phyloP scores from a whole-genome alignment of 2,797 vertebrate genomes.

The Liparis tanakae region DNA sequence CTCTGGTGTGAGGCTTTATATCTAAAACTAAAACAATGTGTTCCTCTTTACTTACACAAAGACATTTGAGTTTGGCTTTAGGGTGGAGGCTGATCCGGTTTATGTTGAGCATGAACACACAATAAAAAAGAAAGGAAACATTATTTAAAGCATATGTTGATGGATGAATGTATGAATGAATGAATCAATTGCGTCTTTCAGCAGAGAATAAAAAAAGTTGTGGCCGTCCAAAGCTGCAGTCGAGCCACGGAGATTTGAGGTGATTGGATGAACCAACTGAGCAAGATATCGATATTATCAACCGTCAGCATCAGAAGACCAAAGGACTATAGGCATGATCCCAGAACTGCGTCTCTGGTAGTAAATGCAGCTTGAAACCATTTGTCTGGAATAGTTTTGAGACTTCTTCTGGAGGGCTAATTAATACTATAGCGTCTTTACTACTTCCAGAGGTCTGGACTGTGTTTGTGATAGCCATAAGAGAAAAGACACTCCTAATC shows the following conservation, averaged over 20 bases:
- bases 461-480: neutral
- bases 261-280: neutral
- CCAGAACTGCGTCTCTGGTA: neutral
- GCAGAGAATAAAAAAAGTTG: conserved; percentile 82
- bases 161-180: conserved; percentile 52
- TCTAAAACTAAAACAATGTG: no score
- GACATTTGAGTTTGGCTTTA: conserved; percentile 28
- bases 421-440: neutral
- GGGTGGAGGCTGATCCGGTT: conserved; percentile 42
- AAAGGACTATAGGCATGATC: neutral
- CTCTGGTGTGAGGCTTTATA: neutral
- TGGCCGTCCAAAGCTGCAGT: conserved; percentile 84
- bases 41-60: no score
- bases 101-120: neutral
- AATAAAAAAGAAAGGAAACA: conserved; percentile 64
- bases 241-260: conserved; percentile 80
- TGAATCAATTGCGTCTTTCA: conserved; percentile 77
- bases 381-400: neutral
- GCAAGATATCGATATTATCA: neutral
- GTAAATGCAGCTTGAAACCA: neutral
- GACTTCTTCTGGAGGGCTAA: neutral
- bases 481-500: neutral
- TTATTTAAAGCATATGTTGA: conserved; percentile 85
- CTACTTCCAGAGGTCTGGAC: neutral
- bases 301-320: neutral